Conservation (phyloP, 1,140 invertebrate genomes). For the Ptiloglossa arizonensis region DNA sequence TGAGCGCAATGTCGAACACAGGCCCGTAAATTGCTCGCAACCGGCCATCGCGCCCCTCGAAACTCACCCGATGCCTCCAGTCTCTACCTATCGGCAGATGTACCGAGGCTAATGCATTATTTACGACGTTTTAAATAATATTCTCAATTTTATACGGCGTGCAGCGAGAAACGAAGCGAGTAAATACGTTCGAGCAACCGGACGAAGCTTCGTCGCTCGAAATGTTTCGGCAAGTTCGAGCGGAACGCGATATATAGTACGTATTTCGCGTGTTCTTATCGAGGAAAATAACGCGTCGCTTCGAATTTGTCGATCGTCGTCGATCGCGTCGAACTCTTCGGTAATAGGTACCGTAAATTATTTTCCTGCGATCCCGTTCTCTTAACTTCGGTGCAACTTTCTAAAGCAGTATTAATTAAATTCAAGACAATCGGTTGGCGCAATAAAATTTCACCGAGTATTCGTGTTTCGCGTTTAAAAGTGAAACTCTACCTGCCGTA, state of each 20-base stretch:
- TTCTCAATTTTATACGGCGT: too few species aligned
- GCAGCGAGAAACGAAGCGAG: too few species aligned
- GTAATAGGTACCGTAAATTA: background rate
- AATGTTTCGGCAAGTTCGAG: too few species aligned
- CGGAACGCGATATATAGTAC: too few species aligned
- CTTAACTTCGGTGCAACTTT: background rate
- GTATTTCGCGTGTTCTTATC: too few species aligned
- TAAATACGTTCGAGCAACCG: too few species aligned
- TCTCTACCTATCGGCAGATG: background rate
- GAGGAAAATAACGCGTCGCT: too few species aligned
- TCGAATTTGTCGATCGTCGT: too few species aligned
- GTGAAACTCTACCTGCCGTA: background rate
- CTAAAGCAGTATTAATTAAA: background rate
- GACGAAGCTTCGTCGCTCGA: too few species aligned
- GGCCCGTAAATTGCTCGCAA: constrained; percentile 13
- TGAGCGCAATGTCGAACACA: constrained; percentile 14
- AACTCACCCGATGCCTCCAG: background rate
- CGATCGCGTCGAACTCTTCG: background rate
- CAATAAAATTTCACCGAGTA: background rate
- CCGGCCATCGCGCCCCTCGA: background rate
- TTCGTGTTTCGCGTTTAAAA: background rate
- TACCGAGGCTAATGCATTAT: constrained; percentile 20
- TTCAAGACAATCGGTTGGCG: background rate
- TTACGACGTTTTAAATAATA: background rate
- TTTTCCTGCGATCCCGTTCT: background rate